Base-by-base conservation (phyloP, 1,140 invertebrate genomes). In the Zophobas atratus region DNA sequence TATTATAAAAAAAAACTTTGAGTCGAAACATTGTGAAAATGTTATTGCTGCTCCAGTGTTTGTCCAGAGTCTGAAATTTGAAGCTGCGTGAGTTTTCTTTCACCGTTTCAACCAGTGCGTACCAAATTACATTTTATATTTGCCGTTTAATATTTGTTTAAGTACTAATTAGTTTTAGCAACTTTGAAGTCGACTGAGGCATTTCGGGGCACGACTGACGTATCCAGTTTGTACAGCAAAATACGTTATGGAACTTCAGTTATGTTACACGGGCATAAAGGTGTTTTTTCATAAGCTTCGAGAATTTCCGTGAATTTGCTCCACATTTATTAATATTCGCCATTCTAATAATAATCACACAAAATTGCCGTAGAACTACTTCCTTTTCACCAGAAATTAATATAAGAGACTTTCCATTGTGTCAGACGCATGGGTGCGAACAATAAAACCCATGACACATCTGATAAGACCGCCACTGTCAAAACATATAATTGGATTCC, bases 371-470 rank as follows among this genome's bases (percentile, higher is more conserved):
- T 39, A 39, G 32, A 67, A 67, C 33, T 6, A 2, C 39, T 38
- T 5, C 48, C 6, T 20, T 51, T 51, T 51, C 49, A 35, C 38
- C 6, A 55, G 55, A 55, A 73, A 73, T 73, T 73, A 73, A 55
- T 60, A 60, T 55, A 56, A 73, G 49, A 73, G n/a, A 55, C 38
- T n/a, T 33, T 20, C 71, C 55, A 56, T 73, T 73, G 71, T 73
- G 71, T 39, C 49, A 72, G 53, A 51, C 35, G n/a, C 48, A 55
- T 72, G 20, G 20, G 32, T 20, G 48, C 20, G 33, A 72, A 72
- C 71, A 73, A 73, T 73, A 73, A 73, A 73, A 73, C 71, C 32
- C 49, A 56, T 73, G 71, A 73, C 71, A 73, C 71, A 73, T 73
- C 71, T 73, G 56, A 73, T 73, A 73, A 73, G 71, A 73, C 43